phyloP scores from a whole-genome alignment of 2,888 invertebrate genomes.

The Pristionchus exspectatus region DNA sequence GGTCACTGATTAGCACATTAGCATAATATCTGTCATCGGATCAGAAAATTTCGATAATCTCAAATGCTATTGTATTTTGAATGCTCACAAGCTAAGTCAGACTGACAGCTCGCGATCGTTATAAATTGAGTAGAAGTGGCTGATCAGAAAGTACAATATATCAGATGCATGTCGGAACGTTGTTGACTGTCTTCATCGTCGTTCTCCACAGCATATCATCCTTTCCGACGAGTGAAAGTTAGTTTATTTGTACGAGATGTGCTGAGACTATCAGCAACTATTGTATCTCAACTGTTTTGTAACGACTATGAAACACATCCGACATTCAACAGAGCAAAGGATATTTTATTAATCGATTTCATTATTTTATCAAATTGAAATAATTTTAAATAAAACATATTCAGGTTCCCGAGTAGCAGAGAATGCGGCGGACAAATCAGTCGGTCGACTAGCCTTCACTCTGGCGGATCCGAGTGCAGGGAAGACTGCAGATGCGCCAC shows the following conservation, averaged over 20 bases:
- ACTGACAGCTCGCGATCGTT: no score
- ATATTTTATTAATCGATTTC: not conserved
- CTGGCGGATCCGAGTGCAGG: slow-evolving; percentile 37
- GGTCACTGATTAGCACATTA: not conserved
- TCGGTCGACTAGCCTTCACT: slow-evolving; percentile 46
- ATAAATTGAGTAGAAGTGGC: not conserved
- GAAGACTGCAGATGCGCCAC: not conserved
- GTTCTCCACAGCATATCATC: not conserved
- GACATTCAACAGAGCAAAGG: not conserved
- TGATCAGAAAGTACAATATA: not conserved
- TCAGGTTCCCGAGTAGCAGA: not conserved
- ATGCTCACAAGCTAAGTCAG: no score
- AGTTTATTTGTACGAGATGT: not conserved
- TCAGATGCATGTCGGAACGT: slow-evolving; percentile 42
- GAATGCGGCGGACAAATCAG: slow-evolving; percentile 6
- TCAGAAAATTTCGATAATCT: no score
- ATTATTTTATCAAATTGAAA: not conserved
- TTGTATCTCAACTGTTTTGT: not conserved
- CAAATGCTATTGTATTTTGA: not conserved
- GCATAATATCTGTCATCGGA: no score
- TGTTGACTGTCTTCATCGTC: not conserved
- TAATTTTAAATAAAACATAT: not conserved
- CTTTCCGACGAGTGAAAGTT: slow-evolving; percentile 35
- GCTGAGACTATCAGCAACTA: not conserved
- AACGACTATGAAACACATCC: not conserved